Base-by-base conservation (phyloP, 2,113 vertebrate genomes). In the Muscicapa adusta region DNA sequence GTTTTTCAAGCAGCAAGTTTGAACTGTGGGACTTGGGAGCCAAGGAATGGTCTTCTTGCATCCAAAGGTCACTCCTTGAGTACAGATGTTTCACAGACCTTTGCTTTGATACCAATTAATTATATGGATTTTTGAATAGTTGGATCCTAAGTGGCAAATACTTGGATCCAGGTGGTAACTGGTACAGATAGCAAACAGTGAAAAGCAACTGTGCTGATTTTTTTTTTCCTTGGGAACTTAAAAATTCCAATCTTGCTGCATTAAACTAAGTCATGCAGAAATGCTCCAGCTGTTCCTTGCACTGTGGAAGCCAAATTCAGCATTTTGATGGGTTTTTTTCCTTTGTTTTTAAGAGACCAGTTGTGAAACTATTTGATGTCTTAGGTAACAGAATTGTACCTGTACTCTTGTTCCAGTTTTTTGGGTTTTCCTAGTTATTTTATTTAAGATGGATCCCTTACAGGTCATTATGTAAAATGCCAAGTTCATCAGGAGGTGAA, bases 251-350 rank as follows among this genome's bases (percentile, higher is more conserved):
- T 94, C 96, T 96, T 87, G 80, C 90, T 97, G 67, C 96, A 94
- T 96, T 95, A 95, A 95, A 94, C 47, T 88, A 96, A 96, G 88
- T 97, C 96, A 95, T 95, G 92, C 96, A 97, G 97, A 98, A 97
- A 96, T 91, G 77, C 40, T 96, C 96, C 97, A 97, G 96, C 97
- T 97, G 97, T 95, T 97, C 89, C 56, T 91, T 88, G 94, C 82
- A 83, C 76, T 93, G 72, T 86, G 78, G 83, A 93, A 95, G 78
- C 85, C 50, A 74, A 96, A 97, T 96, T 92, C 93, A 92, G 92
- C 88, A 85, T 91, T 91, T 84, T 91, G 63, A 84, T 90, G 28
- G 28, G 0, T 4, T 8, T 72, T 62, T 92, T 88, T 36, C 34
- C 29, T 87, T 95, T 81, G 43, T 94, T 97, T 97, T 93, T 89